Evolutionary conservation across 2,113 vertebrate species (phyloP), one percentile per base, ranked within the genome.

Genomic region (Oncorhynchus clarkii): DNA sequence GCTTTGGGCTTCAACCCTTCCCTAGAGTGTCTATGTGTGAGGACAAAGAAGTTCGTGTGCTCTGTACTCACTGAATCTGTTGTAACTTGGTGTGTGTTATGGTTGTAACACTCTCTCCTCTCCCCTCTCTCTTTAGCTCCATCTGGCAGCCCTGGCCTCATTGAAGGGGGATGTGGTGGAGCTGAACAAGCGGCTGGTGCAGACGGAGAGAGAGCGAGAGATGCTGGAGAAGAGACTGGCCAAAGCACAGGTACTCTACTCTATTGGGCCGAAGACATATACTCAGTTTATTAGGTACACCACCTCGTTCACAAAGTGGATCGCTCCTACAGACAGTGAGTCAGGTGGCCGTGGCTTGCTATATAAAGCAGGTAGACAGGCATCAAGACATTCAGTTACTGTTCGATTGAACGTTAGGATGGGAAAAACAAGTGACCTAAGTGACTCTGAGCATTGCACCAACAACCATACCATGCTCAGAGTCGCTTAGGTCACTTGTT

Each of bases 161-260:
- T 91, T 96, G 87, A 96, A 95, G 83, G 93, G 92, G 82, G 95
- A 96, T 75, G 93, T 96, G 64, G 92, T 92, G 73, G 95, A 95
- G 82, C 93, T 96, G 77, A 95, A 95, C 85, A 95, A 95, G 80
- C 93, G 94, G 51, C 91, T 96, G 3, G 94, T 95, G 79, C 94
- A 95, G 84, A 95, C 93, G 0, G 95, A 96, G 86, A 89, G 90
- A 69, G 95, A 96, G 45, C 92, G 94, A 34, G 94, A 96, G 77
- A 80, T 90, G n/a, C 83, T 96, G 80, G 95, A 96, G 89, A 96
- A 96, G 88, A 95, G 93, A 83, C 87, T 96, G 89, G 92, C 94
- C 78, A 95, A 95, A 80, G 92, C 95, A 72, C 95, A 96, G 94
- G 95, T 96, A 81, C 5, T 39, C 18, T 18, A 31, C 39, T 45